Base-by-base conservation (phyloP, 2,797 vertebrate genomes). In the Leontocebus nigricollis region DNA sequence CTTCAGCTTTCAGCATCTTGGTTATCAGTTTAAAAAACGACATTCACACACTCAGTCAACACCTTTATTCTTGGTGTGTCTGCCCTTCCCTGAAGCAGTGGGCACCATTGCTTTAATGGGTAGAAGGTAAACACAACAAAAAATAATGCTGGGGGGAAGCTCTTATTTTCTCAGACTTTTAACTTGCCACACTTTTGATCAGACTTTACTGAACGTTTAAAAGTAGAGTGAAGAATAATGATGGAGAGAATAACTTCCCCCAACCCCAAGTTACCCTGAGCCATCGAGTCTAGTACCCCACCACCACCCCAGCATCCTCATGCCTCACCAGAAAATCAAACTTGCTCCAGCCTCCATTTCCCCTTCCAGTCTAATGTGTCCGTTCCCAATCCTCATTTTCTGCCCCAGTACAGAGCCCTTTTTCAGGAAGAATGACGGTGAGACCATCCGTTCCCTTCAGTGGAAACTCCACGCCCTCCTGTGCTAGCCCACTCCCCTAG, bases 401-500 rank as follows among this genome's bases (percentile, higher is more conserved):
- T 10, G 1, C 33, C 15, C 30, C 5, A 8, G n/a, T 1, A 24
- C 15, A n/a, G 64, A 44, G 48, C 13, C 2, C 19, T 22, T 39
- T 39, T 77, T 30, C 19, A 22, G n/a, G 39, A 46, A 24, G 27
- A 86, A 36, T 12, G 39, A 39, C 1, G 9, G 13, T 5, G 33
- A 48, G 20, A 19, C 41, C 24, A 27, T 81, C 41, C 15, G 1
- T 11, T 41, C 20, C 46, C 50, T n/a, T 72, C 52, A 15, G 2
- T 81, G 64, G 41, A 59, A 88, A 19, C 33, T 6, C 19, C 26
- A 36, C 17, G 5, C 7, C 4, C 2, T 5, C 36, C n/a, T 2
- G 0, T 2, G 5, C 4, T 17, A 61, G 24, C 24, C 24, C 11
- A 7, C 7, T 8, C 36, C 30, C 26, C 22, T 1, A 36, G 26